phyloP scores from a whole-genome alignment of 2,797 vertebrate genomes.

The Phrynocephalus guinanensis region DNA sequence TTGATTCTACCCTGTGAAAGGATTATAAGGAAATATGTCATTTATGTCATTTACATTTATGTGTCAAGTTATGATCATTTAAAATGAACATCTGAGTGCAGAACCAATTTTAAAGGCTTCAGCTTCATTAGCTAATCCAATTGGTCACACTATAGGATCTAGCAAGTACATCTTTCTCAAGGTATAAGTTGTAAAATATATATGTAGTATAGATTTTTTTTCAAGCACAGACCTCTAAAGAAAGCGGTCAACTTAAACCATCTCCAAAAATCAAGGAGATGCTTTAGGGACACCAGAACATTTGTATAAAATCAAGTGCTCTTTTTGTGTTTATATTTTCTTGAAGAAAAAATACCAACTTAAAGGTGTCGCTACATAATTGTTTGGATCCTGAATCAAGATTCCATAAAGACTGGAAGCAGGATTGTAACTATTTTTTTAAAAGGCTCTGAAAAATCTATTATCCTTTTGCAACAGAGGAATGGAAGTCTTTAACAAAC shows the following conservation, averaged over 20 bases:
- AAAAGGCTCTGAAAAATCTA: slow-evolving; percentile 4
- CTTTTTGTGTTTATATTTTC: not conserved
- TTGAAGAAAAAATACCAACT: not conserved
- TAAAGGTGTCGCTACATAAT: not conserved
- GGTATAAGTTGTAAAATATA: not conserved
- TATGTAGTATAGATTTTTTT: not conserved
- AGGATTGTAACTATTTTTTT: not conserved
- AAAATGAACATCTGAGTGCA: not conserved
- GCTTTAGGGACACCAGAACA: not conserved
- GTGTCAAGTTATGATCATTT: not conserved
- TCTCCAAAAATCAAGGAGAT: not conserved
- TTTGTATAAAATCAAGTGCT: not conserved
- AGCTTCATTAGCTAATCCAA: not conserved
- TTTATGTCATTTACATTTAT: not conserved
- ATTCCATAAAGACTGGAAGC: not conserved
- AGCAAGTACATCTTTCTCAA: not conserved
- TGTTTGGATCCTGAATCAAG: not conserved
- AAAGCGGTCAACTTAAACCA: not conserved
- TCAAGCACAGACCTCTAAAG: no score
- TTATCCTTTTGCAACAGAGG: not conserved
- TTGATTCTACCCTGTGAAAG: not conserved
- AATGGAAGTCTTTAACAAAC: not conserved
- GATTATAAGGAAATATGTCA: slow-evolving; percentile 14
- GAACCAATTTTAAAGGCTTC: slow-evolving; percentile 3
- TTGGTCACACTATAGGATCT: not conserved